A percentile compares a stretch with the other conserved stretches of the same genome.
Conservation (phyloP, 2,113 vertebrate genomes). For the Sylvilagus bachmani region DNA sequence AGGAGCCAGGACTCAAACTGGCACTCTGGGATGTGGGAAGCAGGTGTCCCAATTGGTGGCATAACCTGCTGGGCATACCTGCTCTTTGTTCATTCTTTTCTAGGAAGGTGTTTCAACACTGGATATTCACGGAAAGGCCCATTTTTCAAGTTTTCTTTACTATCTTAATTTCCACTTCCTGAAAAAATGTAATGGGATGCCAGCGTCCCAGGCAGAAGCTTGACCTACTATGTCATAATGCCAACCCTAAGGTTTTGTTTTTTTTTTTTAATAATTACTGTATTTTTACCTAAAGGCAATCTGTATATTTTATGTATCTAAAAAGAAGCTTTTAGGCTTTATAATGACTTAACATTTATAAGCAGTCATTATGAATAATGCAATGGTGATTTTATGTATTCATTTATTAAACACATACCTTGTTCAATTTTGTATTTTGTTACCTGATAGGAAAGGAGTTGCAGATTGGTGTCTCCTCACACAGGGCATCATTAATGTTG, state of each 20-base stretch:
- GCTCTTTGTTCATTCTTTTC: neutral
- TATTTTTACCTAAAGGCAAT: conserved; percentile 85
- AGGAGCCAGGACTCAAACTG: no score
- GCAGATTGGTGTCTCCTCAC: no score
- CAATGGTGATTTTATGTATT: conserved; percentile 85
- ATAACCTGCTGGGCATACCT: no score
- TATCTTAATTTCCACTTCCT: conserved; percentile 91
- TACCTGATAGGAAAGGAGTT: neutral
- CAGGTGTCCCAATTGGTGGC: no score
- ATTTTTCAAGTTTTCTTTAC: conserved; percentile 90
- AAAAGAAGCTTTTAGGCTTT: conserved; percentile 82
- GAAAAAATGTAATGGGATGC: conserved; percentile 64
- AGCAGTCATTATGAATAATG: conserved; percentile 78
- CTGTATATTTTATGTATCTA: conserved; percentile 82
- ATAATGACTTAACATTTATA: conserved; percentile 85
- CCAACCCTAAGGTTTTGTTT: neutral
- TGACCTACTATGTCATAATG: no score
- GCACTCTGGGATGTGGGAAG: no score
- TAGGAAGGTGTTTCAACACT: neutral
- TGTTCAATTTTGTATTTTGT: conserved; percentile 85
- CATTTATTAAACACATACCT: conserved; percentile 81
- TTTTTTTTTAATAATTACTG: conserved; percentile 68
- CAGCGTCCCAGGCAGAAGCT: no score
- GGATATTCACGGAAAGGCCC: neutral
- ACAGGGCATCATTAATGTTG: no score